Percentiles rank a stretch among this genome's conserved stretches.
Evolutionary conservation across 2,113 vertebrate species (phyloP).

Genomic region (Trogon melanurus): DNA sequence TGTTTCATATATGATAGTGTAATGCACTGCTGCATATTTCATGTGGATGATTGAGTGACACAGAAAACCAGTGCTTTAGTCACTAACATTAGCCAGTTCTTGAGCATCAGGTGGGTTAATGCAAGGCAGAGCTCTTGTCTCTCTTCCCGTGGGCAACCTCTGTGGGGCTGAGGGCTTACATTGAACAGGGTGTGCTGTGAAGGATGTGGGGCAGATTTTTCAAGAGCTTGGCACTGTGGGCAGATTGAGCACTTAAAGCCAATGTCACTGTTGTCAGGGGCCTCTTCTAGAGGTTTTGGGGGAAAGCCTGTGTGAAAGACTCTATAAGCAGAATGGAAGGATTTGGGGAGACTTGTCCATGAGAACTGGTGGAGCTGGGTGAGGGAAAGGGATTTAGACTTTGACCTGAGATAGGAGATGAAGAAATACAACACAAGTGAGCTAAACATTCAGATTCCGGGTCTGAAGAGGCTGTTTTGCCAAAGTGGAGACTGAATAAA

Average conservation of each 20-base stretch:
- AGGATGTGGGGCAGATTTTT: background rate
- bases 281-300: background rate
- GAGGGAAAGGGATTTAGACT: background rate
- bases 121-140: background rate
- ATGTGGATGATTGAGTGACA: background rate
- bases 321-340: background rate
- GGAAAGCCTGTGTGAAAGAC: background rate
- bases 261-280: background rate
- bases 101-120: background rate
- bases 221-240: background rate
- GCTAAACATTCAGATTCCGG: background rate
- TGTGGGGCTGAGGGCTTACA: background rate
- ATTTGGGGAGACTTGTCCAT: background rate
- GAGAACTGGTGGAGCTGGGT: background rate
- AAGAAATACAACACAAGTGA: background rate
- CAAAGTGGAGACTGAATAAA: background rate
- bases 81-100: background rate
- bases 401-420: background rate
- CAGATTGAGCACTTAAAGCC: background rate
- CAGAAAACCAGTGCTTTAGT: background rate
- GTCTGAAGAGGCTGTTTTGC: background rate
- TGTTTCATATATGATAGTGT: background rate
- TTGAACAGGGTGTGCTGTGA: fast-evolving
- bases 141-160: background rate
- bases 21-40: background rate